Base-by-base conservation (phyloP, 2,113 vertebrate genomes). In the Neoarius graeffei region DNA sequence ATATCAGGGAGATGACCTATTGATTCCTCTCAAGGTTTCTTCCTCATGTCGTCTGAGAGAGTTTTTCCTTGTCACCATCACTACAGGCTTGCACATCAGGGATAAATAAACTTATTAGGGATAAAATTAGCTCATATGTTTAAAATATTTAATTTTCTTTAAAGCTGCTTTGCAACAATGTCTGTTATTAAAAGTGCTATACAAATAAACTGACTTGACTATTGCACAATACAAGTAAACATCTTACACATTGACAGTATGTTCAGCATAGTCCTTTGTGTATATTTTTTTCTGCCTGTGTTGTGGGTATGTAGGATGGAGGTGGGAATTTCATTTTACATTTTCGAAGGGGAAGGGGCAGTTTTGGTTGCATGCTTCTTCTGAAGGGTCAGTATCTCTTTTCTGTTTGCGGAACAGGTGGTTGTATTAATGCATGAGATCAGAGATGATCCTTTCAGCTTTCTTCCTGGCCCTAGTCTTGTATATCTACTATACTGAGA, bases 381-480 rank as follows among this genome's bases (percentile, higher is more conserved):
- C 50, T 54, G 5, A 27, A n/a, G 25, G 52, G 27, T 2, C 62
- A 57, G 10, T 77, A 50, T 79, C 8, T 5, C 15, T 27, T n/a
- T 80, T 27, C 13, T 86, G 30, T 48, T 87, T 74, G 80, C 23
- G 5, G 60, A 30, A 25, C 7, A 86, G 74, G 48, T 64, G 81
- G 59, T 82, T 66, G 59, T 62, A 9, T 83, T 35, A 42, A 42
- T 83, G 81, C 66, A 13, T 66, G 35, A 60, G 59, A 64, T 83
- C 30, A 87, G 77, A 69, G 77, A 42, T 50, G 10, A 59, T 82
- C 57, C 42, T 66, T 83, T 52, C 25, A 54, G 82, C 64, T 67
- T n/a, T 67, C 7, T 50, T 87, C 62, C 11, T 64, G 11, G 42
- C 7, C 25, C 1, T 83, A 48, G 20, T 76, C 20, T 76, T 77